Conservation (phyloP, 2,113 vertebrate genomes). For the Chauna torquata region DNA sequence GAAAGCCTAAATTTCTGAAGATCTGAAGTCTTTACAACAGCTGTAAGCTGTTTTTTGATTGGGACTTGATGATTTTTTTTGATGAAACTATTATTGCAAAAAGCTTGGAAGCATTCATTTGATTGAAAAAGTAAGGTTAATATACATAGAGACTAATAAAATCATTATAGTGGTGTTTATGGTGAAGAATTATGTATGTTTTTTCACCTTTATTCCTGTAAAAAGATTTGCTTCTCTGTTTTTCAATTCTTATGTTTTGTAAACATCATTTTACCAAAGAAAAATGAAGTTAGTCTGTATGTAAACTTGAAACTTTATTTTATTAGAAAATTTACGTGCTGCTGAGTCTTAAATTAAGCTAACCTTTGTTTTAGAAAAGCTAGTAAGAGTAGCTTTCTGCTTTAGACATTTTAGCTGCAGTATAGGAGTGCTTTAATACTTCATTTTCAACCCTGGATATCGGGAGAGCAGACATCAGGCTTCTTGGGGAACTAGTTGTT, state of each 20-base stretch:
- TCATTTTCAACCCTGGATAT: neutral
- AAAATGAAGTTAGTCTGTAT: neutral
- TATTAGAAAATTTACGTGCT: neutral
- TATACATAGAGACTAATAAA: neutral
- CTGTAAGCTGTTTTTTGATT: neutral
- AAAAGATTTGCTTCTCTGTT: neutral
- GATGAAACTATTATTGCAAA: neutral
- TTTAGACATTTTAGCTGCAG: neutral
- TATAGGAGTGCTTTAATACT: neutral
- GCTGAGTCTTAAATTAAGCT: neutral
- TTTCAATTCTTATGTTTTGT: neutral
- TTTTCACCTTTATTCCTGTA: neutral
- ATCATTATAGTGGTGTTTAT: fast-evolving
- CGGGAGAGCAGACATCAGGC: neutral
- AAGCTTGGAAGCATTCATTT: neutral
- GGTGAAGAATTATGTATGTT: neutral
- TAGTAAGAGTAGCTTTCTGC: neutral
- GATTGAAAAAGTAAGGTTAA: neutral
- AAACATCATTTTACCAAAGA: neutral
- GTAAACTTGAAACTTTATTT: neutral
- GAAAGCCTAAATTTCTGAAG: neutral
- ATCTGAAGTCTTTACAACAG: neutral
- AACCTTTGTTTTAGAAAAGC: neutral
- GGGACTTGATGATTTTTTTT: neutral
- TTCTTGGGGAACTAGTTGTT: neutral